Base-by-base conservation (phyloP, 1,140 invertebrate genomes). In the Oedothorax gibbosus region DNA sequence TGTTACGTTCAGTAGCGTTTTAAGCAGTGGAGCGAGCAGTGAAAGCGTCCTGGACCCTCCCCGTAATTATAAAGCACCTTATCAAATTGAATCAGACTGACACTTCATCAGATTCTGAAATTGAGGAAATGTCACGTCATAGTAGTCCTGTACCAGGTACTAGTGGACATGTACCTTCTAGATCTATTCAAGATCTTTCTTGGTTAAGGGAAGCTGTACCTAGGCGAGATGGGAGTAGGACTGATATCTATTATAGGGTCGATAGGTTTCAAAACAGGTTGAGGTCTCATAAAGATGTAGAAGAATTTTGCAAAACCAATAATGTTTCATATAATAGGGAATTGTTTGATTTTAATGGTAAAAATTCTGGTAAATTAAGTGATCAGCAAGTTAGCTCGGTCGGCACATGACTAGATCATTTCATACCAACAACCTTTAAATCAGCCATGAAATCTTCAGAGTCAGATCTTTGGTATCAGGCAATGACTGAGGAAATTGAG, bases 251-350 rank as follows among this genome's bases (percentile, higher is more conserved):
- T 21, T 11, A 9, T 35, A 69, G 49, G 20, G 8, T 69, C 20
- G 6, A 69, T n/a, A n/a, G n/a, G n/a, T n/a, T n/a, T n/a, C n/a
- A 69, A 50, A 0, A 21, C 8, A 0, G 15, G 6, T 9, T 69
- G 6, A 11, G 20, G 12, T 69, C 0, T 51, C 50, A 11, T 49
- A 69, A 7, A 10, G 66, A 64, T 64, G 20, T 69, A 9, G 49
- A 69, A 69, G 49, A 53, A 69, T 69, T 49, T 15, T 69, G 66
- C 50, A 50, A 51, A n/a, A 6, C 14, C n/a, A 6, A 71, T 71
- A 71, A 71, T 51, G n/a, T 51, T 10, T 9, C 7, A 12, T 51
- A 14, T 71, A 50, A 51, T 7, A 49, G n/a, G 11, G 0, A 15
- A 20, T 49, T 68, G 20, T 68, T 68, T 49, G 49, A 49, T 6